These are phyloP conservation scores for Epistrophella euchroma DNA, from an alignment of 2,888 invertebrate genomes.

Conservation along the genomic window DNA sequence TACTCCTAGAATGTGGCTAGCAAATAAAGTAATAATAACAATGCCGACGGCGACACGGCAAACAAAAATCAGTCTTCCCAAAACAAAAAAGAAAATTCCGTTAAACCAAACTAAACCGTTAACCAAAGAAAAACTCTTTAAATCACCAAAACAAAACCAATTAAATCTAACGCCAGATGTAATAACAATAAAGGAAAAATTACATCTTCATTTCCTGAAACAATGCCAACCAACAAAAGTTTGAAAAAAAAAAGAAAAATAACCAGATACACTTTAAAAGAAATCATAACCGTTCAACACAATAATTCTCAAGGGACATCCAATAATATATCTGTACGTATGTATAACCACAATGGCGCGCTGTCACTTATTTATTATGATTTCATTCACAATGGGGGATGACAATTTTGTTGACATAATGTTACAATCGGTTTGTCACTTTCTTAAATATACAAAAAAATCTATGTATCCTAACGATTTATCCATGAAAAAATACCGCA, in stretches of 20 bases:
- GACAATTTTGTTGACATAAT: slow-evolving; percentile 67
- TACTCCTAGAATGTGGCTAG: too few species aligned
- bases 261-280: slow-evolving; percentile 58
- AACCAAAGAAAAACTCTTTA: background rate
- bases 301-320: slow-evolving; percentile 41
- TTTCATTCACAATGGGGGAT: slow-evolving; percentile 27
- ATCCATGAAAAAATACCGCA: slow-evolving; percentile 55
- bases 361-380: slow-evolving; percentile 51
- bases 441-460: background rate
- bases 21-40: background rate
- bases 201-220: slow-evolving; percentile 57
- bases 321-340: background rate
- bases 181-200: slow-evolving; percentile 70
- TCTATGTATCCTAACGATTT: background rate
- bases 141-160: slow-evolving; percentile 45
- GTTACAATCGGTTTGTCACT: slow-evolving; percentile 58
- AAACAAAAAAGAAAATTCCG: background rate
- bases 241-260: slow-evolving; percentile 1
- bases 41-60: slow-evolving; percentile 23
- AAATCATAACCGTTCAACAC: slow-evolving; percentile 73
- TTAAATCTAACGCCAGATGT: slow-evolving; percentile 72
- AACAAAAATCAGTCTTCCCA: background rate
- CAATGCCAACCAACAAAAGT: slow-evolving; percentile 31
- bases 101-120: background rate
- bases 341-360: slow-evolving; percentile 33